Percentiles rank a stretch among this genome's conserved stretches.
Evolutionary conservation across 2,113 vertebrate genomes (phyloP).

Genomic region (Cyphomyrus plagiostoma): DNA sequence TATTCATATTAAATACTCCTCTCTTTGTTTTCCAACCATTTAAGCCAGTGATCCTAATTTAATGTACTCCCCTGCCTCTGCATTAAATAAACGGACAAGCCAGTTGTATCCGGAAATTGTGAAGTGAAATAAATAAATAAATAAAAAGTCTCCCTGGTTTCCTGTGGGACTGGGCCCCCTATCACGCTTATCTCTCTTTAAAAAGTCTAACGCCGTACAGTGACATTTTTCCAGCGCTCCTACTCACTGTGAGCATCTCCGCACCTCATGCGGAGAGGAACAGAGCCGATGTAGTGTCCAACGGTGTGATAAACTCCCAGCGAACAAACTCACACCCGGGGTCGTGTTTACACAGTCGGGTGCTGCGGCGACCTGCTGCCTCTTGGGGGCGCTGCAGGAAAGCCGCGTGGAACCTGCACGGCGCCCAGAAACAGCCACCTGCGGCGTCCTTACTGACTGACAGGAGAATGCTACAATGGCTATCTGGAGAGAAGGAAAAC

Average conservation of each 20-base stretch:
- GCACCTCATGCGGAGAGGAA: background rate
- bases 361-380: background rate
- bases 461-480: background rate
- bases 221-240: background rate
- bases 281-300: background rate
- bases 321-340: background rate
- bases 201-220: background rate
- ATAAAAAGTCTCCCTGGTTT: too few relatives aligned
- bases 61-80: background rate
- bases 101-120: background rate
- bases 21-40: background rate
- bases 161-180: background rate
- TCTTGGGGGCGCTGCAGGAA: background rate
- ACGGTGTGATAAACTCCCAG: background rate
- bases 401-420: background rate
- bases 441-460: background rate
- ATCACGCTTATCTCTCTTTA: background rate
- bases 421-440: background rate
- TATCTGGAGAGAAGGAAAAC: background rate
- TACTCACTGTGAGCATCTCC: background rate
- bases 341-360: background rate
- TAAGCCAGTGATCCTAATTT: slow-evolving; percentile 8
- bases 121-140: background rate
- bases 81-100: background rate
- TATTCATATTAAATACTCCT: background rate